Base-by-base conservation (phyloP, 2,888 invertebrate species). In the Eupithecia centaureata region DNA sequence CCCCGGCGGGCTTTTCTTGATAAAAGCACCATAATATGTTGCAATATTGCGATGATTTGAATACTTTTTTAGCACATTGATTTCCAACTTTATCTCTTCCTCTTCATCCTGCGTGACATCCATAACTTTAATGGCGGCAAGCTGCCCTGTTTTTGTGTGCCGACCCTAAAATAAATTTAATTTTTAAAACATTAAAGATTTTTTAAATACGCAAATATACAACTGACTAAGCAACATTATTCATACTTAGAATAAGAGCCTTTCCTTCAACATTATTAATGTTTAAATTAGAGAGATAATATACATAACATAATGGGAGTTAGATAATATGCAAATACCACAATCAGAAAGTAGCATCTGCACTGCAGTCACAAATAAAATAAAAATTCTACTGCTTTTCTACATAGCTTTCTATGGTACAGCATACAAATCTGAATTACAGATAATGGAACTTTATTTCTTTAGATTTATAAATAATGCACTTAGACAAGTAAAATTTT, bases 91-190 rank as follows among this genome's bases (percentile, higher is more conserved):
- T 80, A 99, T 99, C 95, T 99, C 99, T 93, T 99, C 99, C 88
- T 99, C 99, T 92, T 99, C 99, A 89, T 99, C 99, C 95, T 99
- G 99, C 79, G 99, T 99, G 83, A 99, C 99, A 93, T 99, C 99
- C 99, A 99, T 99, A 87, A 99, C 99, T 95, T 99, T 99, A 93
- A 99, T 99, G 90, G 99, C 99, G 77, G 99, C 99, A 94, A 99
- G 95, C 94, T 99, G 99, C 77, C 99, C 99, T 79, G 99, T 99
- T 95, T 99, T 99, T 77, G 99, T 99, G 93, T 99, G 99, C 70
- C 99, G 97, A 76, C 99, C 99, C 98, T 99, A 90, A 68, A 85
- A 75, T 47, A 51, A 56, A 68, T 69, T n/a, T n/a, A n/a, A n/a
- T n/a, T n/a, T n/a, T n/a, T n/a, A n/a, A 72, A 69, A 56, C 33